These are phyloP conservation scores for Synergus japonicus DNA, from an alignment of 2,888 invertebrate genomes.

Conservation along the genomic window DNA sequence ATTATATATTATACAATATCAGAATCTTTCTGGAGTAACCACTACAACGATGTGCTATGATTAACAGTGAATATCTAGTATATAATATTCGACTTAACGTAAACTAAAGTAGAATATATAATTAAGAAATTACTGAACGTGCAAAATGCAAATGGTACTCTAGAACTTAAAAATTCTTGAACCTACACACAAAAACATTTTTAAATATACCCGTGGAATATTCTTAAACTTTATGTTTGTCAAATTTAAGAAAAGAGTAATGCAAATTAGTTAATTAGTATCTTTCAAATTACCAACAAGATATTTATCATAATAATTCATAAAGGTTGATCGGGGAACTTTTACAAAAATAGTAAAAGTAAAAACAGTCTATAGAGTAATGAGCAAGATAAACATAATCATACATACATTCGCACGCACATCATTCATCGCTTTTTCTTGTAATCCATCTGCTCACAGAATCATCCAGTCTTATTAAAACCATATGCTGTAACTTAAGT, in stretches of 20 bases:
- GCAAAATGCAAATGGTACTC: neutral
- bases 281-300: neutral
- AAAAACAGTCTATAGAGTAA: neutral
- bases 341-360: neutral
- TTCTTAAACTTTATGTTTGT: neutral
- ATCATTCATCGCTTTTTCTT: neutral
- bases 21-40: neutral
- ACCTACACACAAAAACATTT: neutral
- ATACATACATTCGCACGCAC: neutral
- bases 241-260: neutral
- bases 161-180: neutral
- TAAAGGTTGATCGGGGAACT: neutral
- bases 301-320: neutral
- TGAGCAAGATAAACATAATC: neutral
- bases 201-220: neutral
- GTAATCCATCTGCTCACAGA: neutral
- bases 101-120: neutral
- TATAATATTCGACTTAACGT: neutral
- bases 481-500: neutral
- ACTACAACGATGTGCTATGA: neutral
- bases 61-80: neutral
- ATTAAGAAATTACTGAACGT: neutral
- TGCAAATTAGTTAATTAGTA: neutral
- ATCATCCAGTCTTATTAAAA: slow-evolving; percentile 17
- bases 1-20: neutral